Percentiles rank a stretch among this genome's conserved stretches.
Evolutionary conservation across 2,888 invertebrate species (phyloP).

Genomic region (Hirtodrosophila duncani): DNA sequence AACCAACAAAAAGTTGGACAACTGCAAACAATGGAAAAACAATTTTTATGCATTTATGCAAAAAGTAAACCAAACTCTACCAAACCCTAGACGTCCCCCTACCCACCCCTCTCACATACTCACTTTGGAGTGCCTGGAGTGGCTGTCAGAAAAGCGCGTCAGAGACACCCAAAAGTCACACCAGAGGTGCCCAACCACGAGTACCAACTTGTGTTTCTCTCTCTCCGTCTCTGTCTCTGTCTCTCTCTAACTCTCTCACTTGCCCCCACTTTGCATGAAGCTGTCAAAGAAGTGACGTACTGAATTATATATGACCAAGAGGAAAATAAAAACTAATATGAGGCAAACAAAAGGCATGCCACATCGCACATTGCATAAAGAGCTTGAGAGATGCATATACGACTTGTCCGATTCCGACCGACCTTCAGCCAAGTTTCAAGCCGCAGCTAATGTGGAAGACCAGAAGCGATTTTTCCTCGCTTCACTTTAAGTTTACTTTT

Average conservation of each 20-base stretch:
- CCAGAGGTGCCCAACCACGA: slow-evolving; percentile 51
- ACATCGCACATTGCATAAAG: slow-evolving; percentile 1
- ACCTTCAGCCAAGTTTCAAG: slow-evolving; percentile 40
- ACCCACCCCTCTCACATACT: not conserved
- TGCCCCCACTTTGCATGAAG: slow-evolving; percentile 31
- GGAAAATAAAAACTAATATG: slow-evolving; percentile 18
- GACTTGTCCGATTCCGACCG: not conserved
- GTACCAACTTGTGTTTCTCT: slow-evolving; percentile 50
- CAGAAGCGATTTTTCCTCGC: slow-evolving; percentile 48
- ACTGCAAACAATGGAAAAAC: slow-evolving; percentile 64
- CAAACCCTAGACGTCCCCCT: not conserved
- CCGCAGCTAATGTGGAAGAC: slow-evolving; percentile 59
- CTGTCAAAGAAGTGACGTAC: slow-evolving; percentile 60
- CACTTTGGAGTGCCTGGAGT: slow-evolving; percentile 7
- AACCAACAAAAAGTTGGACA: slow-evolving; percentile 13
- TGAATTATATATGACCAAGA: slow-evolving; percentile 51
- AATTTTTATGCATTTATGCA: slow-evolving; percentile 73
- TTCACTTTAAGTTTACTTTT: slow-evolving; percentile 56
- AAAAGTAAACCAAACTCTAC: too few relatives aligned
- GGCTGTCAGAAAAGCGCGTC: slow-evolving; percentile 55
- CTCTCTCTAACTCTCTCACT: slow-evolving; percentile 3
- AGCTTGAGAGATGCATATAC: not conserved
- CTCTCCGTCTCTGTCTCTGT: not conserved
- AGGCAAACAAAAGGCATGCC: slow-evolving; percentile 1
- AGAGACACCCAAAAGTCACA: slow-evolving; percentile 63